Evolutionary conservation across 2,113 vertebrate genomes (phyloP).

Genomic region (Antigone vipio): DNA sequence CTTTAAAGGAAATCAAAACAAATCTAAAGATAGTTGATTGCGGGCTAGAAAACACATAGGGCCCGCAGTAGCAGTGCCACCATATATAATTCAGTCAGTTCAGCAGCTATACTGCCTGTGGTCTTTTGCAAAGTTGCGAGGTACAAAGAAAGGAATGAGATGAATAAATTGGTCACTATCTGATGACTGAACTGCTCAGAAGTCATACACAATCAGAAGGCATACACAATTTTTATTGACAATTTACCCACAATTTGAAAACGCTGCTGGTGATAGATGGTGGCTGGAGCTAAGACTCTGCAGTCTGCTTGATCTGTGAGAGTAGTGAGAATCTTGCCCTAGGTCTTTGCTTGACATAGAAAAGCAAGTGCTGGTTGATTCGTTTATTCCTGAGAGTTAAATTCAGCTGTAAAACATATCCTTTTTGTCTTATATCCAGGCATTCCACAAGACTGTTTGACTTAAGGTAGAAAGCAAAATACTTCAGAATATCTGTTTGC

Average conservation of each 20-base stretch:
- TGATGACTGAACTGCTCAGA: conserved; percentile 47
- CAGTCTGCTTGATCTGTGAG: conserved; percentile 20
- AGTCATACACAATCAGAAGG: conserved; percentile 37
- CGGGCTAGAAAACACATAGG: not conserved
- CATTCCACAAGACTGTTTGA: not conserved
- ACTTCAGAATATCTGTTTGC: conserved; percentile 9
- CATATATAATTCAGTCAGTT: conserved; percentile 4
- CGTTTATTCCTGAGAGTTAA: conserved; percentile 43
- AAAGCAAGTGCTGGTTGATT: conserved; percentile 45
- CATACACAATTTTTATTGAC: conserved; percentile 40
- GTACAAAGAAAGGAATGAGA: not conserved
- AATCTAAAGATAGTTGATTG: not conserved
- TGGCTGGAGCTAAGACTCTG: conserved; percentile 6
- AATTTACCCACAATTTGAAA: conserved; percentile 42
- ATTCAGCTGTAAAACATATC: conserved; percentile 28
- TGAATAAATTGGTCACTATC: conserved; percentile 44
- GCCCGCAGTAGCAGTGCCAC: conserved; percentile 12
- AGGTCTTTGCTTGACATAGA: conserved; percentile 42
- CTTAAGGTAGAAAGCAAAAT: conserved; percentile 44
- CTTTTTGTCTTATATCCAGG: not conserved
- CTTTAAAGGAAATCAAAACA: conserved; percentile 22
- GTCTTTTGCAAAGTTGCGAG: conserved; percentile 6
- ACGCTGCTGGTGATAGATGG: conserved; percentile 39
- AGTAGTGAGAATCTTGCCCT: conserved; percentile 52
- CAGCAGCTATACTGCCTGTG: not conserved